These are phyloP conservation scores for Volucella inflata DNA, from an alignment of 2,888 invertebrate species.

Conservation along the genomic window DNA sequence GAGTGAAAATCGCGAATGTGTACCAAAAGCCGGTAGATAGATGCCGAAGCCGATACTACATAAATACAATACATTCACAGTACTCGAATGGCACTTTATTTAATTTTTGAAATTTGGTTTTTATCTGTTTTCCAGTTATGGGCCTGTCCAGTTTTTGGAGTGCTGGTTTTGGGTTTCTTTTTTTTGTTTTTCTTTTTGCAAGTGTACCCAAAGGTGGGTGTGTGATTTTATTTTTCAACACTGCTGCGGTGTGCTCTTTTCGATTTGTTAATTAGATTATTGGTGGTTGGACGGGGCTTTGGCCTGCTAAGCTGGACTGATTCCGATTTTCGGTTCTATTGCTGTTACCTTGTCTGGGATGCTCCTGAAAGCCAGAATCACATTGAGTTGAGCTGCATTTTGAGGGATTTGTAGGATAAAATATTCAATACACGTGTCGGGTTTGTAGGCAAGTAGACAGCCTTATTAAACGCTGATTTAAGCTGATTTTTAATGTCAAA, in stretches of 20 bases:
- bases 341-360: background rate
- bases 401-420: slow-evolving; percentile 11
- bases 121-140: slow-evolving; percentile 18
- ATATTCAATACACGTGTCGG: slow-evolving; percentile 32
- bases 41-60: background rate
- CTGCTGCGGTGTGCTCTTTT: slow-evolving; percentile 25
- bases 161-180: background rate
- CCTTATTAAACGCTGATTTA: slow-evolving; percentile 42
- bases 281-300: slow-evolving; percentile 50
- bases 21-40: slow-evolving; percentile 23
- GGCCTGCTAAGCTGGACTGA: background rate
- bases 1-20: background rate
- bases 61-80: no score
- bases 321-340: no score
- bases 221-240: slow-evolving; percentile 28
- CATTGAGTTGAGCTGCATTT: slow-evolving; percentile 35
- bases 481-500: slow-evolving; percentile 59
- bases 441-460: background rate
- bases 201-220: no score
- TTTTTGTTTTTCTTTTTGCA: background rate
- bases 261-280: slow-evolving; percentile 69
- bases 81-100: slow-evolving; percentile 20
- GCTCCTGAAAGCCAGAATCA: background rate
- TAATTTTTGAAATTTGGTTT: slow-evolving; percentile 51
- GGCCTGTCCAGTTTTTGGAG: background rate